Evolutionary conservation across 2,888 invertebrate genomes (phyloP).

Genomic region (Papilio protenor): DNA sequence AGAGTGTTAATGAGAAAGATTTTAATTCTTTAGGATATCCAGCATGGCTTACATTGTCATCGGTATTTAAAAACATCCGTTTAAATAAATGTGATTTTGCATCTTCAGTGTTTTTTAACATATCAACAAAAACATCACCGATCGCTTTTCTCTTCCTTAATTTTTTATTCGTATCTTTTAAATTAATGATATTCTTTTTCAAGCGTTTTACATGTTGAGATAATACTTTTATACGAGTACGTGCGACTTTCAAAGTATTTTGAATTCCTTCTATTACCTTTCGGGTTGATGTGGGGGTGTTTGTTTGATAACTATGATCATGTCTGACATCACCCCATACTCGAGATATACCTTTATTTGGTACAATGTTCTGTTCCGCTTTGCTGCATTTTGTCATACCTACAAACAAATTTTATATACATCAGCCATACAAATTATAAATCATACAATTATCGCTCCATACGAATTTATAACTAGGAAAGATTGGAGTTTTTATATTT

Average conservation of each 20-base stretch:
- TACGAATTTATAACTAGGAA: too few species aligned
- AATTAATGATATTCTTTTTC: not conserved
- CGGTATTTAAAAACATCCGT: not conserved
- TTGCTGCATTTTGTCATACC: not conserved
- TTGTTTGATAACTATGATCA: conserved; percentile 8
- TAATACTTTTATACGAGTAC: not conserved
- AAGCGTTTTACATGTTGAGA: not conserved
- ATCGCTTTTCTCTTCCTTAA: not conserved
- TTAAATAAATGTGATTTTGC: not conserved
- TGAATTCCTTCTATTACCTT: not conserved
- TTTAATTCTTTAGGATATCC: conserved; percentile 2
- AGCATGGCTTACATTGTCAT: not conserved
- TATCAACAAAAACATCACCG: not conserved
- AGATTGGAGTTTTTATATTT: too few species aligned
- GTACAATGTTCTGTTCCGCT: not conserved
- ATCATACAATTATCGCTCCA: not conserved
- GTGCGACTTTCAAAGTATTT: not conserved
- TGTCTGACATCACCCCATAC: not conserved
- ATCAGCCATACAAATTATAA: not conserved
- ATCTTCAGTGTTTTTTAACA: not conserved
- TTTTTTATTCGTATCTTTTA: not conserved
- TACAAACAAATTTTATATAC: not conserved
- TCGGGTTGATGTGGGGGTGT: not conserved
- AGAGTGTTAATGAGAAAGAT: not conserved
- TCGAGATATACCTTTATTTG: not conserved